Percentiles rank a stretch among this genome's conserved stretches.
Conservation (phyloP, 2,797 vertebrate species). For the Enteromius fasciolatus region DNA sequence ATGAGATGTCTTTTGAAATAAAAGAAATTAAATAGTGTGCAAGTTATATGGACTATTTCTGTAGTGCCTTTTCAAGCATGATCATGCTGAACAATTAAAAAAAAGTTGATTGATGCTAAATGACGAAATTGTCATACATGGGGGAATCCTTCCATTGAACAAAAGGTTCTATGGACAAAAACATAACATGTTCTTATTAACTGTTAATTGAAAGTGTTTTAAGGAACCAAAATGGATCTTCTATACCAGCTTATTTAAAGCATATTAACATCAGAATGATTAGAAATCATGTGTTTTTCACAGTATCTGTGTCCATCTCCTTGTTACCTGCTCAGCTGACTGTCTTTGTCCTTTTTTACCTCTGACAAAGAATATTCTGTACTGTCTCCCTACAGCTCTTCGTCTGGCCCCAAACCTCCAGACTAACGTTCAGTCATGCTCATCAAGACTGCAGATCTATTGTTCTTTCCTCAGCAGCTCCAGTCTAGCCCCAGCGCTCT, state of each 20-base stretch:
- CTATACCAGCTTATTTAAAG: background rate
- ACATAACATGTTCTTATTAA: background rate
- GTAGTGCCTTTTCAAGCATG: background rate
- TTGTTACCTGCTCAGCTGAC: conserved; percentile 57
- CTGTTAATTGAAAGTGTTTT: background rate
- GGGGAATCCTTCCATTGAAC: background rate
- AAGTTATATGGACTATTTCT: background rate
- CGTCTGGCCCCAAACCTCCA: conserved; percentile 58
- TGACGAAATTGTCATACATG: background rate
- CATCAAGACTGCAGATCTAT: conserved; percentile 63
- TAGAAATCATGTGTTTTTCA: background rate
- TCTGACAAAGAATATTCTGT: conserved; percentile 50
- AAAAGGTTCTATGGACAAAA: background rate
- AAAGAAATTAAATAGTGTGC: background rate
- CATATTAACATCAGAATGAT: background rate
- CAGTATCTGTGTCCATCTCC: conserved; percentile 3
- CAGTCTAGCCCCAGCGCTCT: conserved; percentile 50
- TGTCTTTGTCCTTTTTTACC: conserved; percentile 49
- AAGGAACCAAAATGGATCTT: background rate
- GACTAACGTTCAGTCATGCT: conserved; percentile 57
- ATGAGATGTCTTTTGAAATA: background rate
- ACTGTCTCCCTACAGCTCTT: conserved; percentile 47
- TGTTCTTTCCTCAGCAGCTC: conserved; percentile 66
- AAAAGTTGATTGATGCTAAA: background rate
- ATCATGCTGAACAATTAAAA: background rate